Evolutionary conservation across 92 coral and sea anemone species (phyloP).

Genomic region (Epizoanthus fatuus): DNA sequence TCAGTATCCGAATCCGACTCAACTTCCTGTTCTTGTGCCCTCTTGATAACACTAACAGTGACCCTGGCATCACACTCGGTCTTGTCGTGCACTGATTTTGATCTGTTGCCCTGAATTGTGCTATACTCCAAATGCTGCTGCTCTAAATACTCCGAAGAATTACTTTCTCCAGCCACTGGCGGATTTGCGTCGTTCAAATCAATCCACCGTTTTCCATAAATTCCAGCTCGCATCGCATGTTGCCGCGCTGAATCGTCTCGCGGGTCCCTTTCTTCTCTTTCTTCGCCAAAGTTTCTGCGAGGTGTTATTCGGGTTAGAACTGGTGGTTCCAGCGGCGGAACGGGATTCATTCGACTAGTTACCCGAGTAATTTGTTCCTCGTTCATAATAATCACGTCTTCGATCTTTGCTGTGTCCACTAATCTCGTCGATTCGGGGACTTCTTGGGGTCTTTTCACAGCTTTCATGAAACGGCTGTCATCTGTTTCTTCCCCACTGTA

Average conservation of each 20-base stretch:
- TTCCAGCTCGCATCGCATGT: conserved; percentile 34
- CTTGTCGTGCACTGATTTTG: conserved; percentile 40
- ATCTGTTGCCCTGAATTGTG: conserved; percentile 30
- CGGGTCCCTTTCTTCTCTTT: conserved; percentile 49
- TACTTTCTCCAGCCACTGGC: conserved; percentile 40
- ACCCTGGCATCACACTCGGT: conserved; percentile 40
- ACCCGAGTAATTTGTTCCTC: conserved; percentile 96
- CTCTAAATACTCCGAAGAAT: conserved; percentile 25
- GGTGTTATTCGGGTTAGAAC: conserved; percentile 48
- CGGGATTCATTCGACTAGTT: conserved; percentile 55
- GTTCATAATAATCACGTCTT: conserved; percentile 91
- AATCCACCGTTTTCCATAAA: conserved; percentile 74
- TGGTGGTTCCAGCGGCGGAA: conserved; percentile 54
- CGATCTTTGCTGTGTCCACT: conserved; percentile 97
- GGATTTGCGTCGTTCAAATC: conserved; percentile 76
- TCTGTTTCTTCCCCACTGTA: conserved; percentile 83
- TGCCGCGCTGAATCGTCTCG: conserved; percentile 41
- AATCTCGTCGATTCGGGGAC: conserved; percentile 77
- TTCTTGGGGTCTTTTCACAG: conserved; percentile 73
- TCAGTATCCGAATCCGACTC: conserved; percentile 80
- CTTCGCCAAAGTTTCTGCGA: conserved; percentile 54
- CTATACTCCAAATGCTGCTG: conserved; percentile 28
- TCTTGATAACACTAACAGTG: conserved; percentile 79
- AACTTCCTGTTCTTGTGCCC: conserved; percentile 70
- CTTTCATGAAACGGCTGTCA: conserved; percentile 65